Base-by-base conservation (phyloP, 2,888 invertebrate genomes). In the Nebria salina region DNA sequence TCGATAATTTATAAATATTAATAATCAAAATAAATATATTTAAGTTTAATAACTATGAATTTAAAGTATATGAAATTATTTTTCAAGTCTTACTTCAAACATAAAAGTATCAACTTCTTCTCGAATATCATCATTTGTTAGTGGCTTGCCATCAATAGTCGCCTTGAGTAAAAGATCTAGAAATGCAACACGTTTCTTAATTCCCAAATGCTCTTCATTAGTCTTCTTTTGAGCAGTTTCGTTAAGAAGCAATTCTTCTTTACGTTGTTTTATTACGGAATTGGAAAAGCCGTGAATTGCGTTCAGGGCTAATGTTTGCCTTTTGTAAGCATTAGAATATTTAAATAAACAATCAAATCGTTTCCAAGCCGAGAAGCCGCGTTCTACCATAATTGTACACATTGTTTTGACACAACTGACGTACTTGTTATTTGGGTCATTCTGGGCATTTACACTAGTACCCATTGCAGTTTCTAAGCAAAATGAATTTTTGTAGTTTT, bases 381-480 rank as follows among this genome's bases (percentile, higher is more conserved):
- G 81, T 42, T 84, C 81, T 6, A 86, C 84, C 1, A 87, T 83
- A 34, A 89, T 84, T 77, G 85, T 74, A 66, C 85, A 85, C 85
- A 87, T 86, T 70, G 90, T 91, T 88, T 93, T 93, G 43, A 96
- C 93, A n/a, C 94, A 93, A 85, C 90, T 89, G 0, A 96, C 94
- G 86, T 96, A 96, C 83, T 92, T 91, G 0, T 94, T 93, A 83
- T 94, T 91, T 7, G 90, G 90, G 85, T 94, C 89, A 7, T 89
- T 89, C 87, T 96, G 96, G 0, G 96, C 95, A 86, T 94, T 90
- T 0, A 95, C 89, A 42, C 92, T 91, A 9, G 93, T 91, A 0
- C 96, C 97, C 96, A 97, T 97, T 11, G 96, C 94, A 6, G 95
- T 94, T 89, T 96, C 96, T 95, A 20, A 20, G 20, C 20, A 20